Evolutionary conservation across 2,888 invertebrate genomes (phyloP).

Genomic region (Anorthoa munda): DNA sequence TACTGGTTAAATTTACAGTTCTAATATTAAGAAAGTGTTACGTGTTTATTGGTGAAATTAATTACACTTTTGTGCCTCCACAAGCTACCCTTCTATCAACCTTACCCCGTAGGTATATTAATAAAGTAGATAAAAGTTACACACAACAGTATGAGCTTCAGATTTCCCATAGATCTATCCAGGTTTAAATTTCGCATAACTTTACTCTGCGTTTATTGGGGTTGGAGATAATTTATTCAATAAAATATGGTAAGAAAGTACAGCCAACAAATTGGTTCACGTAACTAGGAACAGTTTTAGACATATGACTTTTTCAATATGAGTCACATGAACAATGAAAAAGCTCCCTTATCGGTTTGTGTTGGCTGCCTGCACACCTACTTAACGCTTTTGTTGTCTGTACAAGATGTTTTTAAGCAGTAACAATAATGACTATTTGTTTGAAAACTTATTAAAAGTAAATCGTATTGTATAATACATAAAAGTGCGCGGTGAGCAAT

Average conservation of each 20-base stretch:
- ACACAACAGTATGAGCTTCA: background rate
- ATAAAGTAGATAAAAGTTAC: no score
- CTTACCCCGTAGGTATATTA: background rate
- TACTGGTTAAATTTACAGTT: background rate
- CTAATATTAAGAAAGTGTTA: background rate
- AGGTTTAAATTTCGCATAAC: background rate
- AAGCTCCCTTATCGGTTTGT: no score
- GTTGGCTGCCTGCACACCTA: background rate
- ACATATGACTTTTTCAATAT: background rate
- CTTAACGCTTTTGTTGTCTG: background rate
- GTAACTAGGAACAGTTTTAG: background rate
- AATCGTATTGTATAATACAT: slow-evolving; percentile 17
- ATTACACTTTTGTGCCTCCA: background rate
- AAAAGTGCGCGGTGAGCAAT: slow-evolving; percentile 42
- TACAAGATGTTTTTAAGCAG: background rate
- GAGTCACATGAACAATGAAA: background rate
- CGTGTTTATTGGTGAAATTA: no score
- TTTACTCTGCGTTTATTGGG: background rate
- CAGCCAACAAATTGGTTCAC: slow-evolving; percentile 3
- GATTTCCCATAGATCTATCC: background rate
- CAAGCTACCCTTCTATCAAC: background rate
- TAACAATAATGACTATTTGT: slow-evolving; percentile 8
- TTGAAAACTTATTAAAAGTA: slow-evolving; percentile 29
- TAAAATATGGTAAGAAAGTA: background rate
- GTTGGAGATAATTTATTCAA: background rate